These are phyloP conservation scores for Priocnemis perturbator DNA, from an alignment of 2,888 invertebrate genomes.

Conservation along the genomic window DNA sequence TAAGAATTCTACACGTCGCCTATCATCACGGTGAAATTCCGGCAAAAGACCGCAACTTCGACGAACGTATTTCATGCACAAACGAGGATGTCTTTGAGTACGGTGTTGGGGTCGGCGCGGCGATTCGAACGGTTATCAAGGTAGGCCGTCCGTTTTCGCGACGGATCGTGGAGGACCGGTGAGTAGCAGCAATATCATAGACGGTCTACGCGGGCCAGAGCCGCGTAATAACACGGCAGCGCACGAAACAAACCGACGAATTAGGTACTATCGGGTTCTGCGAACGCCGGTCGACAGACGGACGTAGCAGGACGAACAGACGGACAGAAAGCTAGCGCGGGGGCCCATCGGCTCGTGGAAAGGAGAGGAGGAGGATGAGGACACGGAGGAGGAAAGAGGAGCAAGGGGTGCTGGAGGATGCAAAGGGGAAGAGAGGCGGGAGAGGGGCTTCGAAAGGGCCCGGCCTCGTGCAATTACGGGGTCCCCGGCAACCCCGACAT, in stretches of 20 bases:
- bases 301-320: slow-evolving; percentile 50
- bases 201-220: slow-evolving; percentile 41
- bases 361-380: slow-evolving; percentile 41
- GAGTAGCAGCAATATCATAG: slow-evolving; percentile 25
- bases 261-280: slow-evolving; percentile 68
- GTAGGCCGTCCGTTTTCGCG: slow-evolving; percentile 23
- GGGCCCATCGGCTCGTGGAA: slow-evolving; percentile 46
- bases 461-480: slow-evolving; percentile 71
- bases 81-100: too few species aligned
- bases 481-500: slow-evolving; percentile 69
- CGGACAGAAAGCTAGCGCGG: slow-evolving; percentile 58
- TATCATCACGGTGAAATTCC: too few species aligned
- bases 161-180: slow-evolving; percentile 37
- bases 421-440: slow-evolving; percentile 30
- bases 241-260: slow-evolving; percentile 70
- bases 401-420: slow-evolving; percentile 30
- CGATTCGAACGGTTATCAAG: too few species aligned
- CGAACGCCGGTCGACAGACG: slow-evolving; percentile 68
- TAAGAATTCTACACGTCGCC: too few species aligned
- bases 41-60: too few species aligned
- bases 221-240: slow-evolving; percentile 69
- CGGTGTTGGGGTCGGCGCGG: too few species aligned
- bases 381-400: slow-evolving; percentile 17
- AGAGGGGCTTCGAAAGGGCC: slow-evolving; percentile 57
- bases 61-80: too few species aligned